A percentile compares a stretch with the other conserved stretches of the same genome.
These are phyloP conservation scores for Meganola albula DNA, from an alignment of 2,888 invertebrate genomes.

Conservation along the genomic window DNA sequence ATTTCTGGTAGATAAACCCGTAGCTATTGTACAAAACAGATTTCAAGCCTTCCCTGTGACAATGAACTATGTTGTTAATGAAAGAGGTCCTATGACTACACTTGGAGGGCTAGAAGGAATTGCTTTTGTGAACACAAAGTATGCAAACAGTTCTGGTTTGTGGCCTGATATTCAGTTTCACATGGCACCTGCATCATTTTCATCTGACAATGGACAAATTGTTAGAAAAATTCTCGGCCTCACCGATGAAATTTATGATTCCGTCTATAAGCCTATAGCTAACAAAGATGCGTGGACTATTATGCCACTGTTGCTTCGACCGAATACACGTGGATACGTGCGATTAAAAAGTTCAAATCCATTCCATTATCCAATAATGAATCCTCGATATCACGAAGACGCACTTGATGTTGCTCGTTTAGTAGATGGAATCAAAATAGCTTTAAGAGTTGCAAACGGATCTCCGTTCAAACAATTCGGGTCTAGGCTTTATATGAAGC, in stretches of 20 bases:
- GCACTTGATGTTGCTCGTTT: slow-evolving; percentile 85
- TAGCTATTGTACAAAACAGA: slow-evolving; percentile 88
- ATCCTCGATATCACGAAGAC: slow-evolving; percentile 94
- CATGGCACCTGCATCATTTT: slow-evolving; percentile 93
- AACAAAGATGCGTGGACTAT: slow-evolving; percentile 90
- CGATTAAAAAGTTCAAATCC: slow-evolving; percentile 88
- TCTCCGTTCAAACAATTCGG: slow-evolving; percentile 89
- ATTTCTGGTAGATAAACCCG: slow-evolving; percentile 88
- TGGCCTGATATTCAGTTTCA: slow-evolving; percentile 96
- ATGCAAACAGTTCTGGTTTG: slow-evolving; percentile 85
- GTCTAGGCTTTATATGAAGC: slow-evolving; percentile 84
- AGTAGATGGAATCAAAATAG: slow-evolving; percentile 90
- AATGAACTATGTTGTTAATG: slow-evolving; percentile 87
- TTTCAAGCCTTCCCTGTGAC: slow-evolving; percentile 87
- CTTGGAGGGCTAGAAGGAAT: slow-evolving; percentile 92
- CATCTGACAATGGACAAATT: slow-evolving; percentile 86
- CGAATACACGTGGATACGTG: slow-evolving; percentile 87
- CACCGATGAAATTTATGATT: slow-evolving; percentile 87
- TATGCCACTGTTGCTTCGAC: slow-evolving; percentile 89
- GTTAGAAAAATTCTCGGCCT: slow-evolving; percentile 87
- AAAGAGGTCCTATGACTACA: slow-evolving; percentile 90
- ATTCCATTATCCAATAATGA: slow-evolving; percentile 90
- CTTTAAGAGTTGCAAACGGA: slow-evolving; percentile 83
- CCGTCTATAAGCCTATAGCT: slow-evolving; percentile 87
- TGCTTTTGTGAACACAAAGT: slow-evolving; percentile 91